Conservation (phyloP, 1,140 invertebrate species). For the Macrocentrus cingulum region DNA sequence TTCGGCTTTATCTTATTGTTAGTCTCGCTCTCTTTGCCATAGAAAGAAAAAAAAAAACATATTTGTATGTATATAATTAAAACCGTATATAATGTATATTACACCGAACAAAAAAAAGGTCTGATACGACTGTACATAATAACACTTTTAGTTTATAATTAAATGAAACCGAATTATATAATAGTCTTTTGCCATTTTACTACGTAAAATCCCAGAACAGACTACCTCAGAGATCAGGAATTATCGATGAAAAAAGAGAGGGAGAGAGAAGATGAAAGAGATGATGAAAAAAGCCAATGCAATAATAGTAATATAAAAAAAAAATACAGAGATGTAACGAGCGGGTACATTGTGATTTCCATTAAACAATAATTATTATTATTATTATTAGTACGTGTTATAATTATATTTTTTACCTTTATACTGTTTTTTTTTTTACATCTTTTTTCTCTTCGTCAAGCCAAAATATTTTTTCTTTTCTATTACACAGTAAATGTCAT, state of each 20-base stretch:
- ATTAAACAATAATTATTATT: background rate
- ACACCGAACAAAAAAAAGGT: too few relatives aligned
- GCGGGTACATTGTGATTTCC: slow-evolving; percentile 27
- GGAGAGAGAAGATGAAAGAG: slow-evolving; percentile 40
- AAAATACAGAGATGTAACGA: slow-evolving; percentile 30
- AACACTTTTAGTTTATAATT: slow-evolving; percentile 35
- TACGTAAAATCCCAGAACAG: slow-evolving; percentile 54
- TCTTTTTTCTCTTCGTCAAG: background rate
- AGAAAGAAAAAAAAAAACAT: too few relatives aligned
- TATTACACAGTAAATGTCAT: too few relatives aligned
- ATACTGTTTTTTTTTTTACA: slow-evolving; percentile 9
- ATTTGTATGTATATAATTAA: too few relatives aligned
- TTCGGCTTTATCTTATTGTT: slow-evolving; percentile 5
- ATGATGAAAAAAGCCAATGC: slow-evolving; percentile 53
- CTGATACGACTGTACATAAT: slow-evolving; percentile 38
- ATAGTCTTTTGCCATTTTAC: slow-evolving; percentile 54
- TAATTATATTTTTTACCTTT: slow-evolving; percentile 18
- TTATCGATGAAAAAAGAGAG: slow-evolving; percentile 46
- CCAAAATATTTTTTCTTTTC: slow-evolving; percentile 13
- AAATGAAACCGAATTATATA: slow-evolving; percentile 36
- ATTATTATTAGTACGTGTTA: too few relatives aligned
- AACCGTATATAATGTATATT: too few relatives aligned
- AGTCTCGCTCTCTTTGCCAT: slow-evolving; percentile 6
- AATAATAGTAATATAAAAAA: slow-evolving; percentile 49
- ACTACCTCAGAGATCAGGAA: slow-evolving; percentile 59